phyloP scores from a whole-genome alignment of 2,113 vertebrate species.

The Pituophis catenifer region DNA sequence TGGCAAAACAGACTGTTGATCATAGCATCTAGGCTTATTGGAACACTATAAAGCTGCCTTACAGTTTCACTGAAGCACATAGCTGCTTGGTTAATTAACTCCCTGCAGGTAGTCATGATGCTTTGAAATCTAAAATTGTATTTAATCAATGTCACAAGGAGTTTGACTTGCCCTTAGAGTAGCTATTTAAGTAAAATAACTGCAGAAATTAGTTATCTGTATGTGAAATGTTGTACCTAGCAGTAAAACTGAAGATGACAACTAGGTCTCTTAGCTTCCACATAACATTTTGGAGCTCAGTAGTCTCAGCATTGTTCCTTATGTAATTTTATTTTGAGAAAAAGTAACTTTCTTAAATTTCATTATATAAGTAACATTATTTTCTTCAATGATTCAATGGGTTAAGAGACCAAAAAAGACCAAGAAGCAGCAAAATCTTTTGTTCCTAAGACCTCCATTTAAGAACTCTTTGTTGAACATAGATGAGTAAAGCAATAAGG shows the following conservation, averaged over 20 bases:
- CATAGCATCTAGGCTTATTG: constrained; percentile 15
- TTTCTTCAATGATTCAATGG: background rate
- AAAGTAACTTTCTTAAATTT: background rate
- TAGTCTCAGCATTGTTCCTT: background rate
- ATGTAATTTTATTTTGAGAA: background rate
- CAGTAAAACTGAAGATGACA: constrained; percentile 14
- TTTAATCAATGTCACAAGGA: constrained; percentile 40
- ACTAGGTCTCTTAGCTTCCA: background rate
- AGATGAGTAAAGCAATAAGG: background rate
- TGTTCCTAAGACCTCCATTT: background rate
- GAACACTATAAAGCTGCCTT: constrained; percentile 18
- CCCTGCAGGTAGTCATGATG: constrained; percentile 28
- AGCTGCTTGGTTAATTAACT: constrained; percentile 37
- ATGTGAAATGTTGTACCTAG: background rate
- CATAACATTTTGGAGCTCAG: background rate
- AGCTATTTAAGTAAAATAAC: constrained; percentile 36
- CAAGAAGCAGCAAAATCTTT: background rate
- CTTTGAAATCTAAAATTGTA: constrained; percentile 46
- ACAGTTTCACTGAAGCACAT: constrained; percentile 32
- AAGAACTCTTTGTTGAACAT: background rate
- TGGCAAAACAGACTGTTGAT: constrained; percentile 2
- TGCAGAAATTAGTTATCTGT: background rate
- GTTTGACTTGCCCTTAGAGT: constrained; percentile 31
- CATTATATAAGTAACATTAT: background rate
- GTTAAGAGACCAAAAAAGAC: background rate